Conservation (phyloP, 2,888 invertebrate genomes). For the Nomada lathburiana region DNA sequence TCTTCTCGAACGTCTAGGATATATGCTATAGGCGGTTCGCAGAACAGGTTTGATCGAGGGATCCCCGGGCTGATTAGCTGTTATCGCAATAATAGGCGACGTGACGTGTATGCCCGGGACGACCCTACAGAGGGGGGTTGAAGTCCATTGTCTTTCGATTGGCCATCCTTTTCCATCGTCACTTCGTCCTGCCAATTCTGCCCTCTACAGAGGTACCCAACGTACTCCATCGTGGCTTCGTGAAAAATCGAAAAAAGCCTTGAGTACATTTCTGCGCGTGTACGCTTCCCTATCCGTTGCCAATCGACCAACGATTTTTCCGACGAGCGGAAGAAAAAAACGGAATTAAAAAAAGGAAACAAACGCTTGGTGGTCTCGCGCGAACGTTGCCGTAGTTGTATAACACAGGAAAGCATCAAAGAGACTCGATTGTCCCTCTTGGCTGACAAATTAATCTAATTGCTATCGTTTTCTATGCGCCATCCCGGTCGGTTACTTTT, state of each 20-base stretch:
- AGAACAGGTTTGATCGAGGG: constrained; percentile 62
- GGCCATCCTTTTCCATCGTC: constrained; percentile 61
- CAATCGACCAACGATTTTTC: constrained; percentile 36
- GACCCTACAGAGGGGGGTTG: constrained; percentile 52
- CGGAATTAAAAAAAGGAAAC: not conserved
- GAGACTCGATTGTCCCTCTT: constrained; percentile 56
- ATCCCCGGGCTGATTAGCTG: constrained; percentile 72
- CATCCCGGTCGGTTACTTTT: constrained; percentile 50
- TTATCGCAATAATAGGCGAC: constrained; percentile 77
- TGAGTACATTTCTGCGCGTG: constrained; percentile 28
- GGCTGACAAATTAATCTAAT: constrained; percentile 57
- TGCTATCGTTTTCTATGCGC: constrained; percentile 58
- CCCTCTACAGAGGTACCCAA: constrained; percentile 10
- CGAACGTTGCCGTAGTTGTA: constrained; percentile 9
- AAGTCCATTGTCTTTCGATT: constrained; percentile 69
- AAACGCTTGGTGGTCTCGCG: constrained; percentile 9
- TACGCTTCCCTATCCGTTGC: constrained; percentile 10
- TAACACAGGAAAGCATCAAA: constrained; percentile 36
- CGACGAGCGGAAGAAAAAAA: constrained; percentile 2
- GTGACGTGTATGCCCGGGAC: constrained; percentile 69
- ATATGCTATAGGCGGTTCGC: constrained; percentile 18
- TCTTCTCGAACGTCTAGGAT: constrained; percentile 11
- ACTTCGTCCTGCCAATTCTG: constrained; percentile 54
- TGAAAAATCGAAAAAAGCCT: constrained; percentile 26
- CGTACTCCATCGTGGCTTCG: constrained; percentile 27